Evolutionary conservation across 2,797 vertebrate species (phyloP).

Genomic region (Coranthus polyacanthus): DNA sequence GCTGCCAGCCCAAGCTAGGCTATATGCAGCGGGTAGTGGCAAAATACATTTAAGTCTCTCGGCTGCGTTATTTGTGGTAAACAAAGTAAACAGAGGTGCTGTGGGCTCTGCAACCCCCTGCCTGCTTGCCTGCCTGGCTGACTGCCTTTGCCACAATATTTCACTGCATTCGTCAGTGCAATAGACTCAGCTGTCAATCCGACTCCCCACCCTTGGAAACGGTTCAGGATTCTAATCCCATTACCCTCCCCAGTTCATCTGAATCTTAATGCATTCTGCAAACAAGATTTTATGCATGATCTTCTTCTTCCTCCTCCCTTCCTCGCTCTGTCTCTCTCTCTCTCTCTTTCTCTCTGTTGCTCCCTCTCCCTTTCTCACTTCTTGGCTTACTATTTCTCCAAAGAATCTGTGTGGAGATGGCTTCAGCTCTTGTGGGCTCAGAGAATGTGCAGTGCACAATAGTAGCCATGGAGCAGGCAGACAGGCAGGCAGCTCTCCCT

Average conservation of each 20-base stretch:
- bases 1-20: slow-evolving; percentile 50
- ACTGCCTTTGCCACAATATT: slow-evolving; percentile 80
- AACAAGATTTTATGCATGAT: slow-evolving; percentile 91
- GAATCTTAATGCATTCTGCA: slow-evolving; percentile 89
- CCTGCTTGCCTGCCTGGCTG: slow-evolving; percentile 58
- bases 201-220: slow-evolving; percentile 81
- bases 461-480: slow-evolving; percentile 83
- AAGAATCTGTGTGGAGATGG: slow-evolving; percentile 83
- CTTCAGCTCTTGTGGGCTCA: slow-evolving; percentile 84
- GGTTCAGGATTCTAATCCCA: slow-evolving; percentile 87
- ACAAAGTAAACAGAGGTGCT: slow-evolving; percentile 76
- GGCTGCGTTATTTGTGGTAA: slow-evolving; percentile 64
- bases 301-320: slow-evolving; percentile 76
- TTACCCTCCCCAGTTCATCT: slow-evolving; percentile 87
- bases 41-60: slow-evolving; percentile 36
- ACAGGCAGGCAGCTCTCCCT: slow-evolving; percentile 79
- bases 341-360: slow-evolving; percentile 32
- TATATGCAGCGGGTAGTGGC: slow-evolving; percentile 44
- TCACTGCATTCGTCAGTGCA: slow-evolving; percentile 81
- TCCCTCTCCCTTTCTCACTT: slow-evolving; percentile 73
- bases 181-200: slow-evolving; percentile 83
- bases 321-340: slow-evolving; percentile 61
- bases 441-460: slow-evolving; percentile 85
- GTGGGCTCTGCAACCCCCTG: slow-evolving; percentile 70
- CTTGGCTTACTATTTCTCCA: slow-evolving; percentile 79